Base-by-base conservation (phyloP, 2,888 invertebrate species). In the Eupeodes luniger region DNA sequence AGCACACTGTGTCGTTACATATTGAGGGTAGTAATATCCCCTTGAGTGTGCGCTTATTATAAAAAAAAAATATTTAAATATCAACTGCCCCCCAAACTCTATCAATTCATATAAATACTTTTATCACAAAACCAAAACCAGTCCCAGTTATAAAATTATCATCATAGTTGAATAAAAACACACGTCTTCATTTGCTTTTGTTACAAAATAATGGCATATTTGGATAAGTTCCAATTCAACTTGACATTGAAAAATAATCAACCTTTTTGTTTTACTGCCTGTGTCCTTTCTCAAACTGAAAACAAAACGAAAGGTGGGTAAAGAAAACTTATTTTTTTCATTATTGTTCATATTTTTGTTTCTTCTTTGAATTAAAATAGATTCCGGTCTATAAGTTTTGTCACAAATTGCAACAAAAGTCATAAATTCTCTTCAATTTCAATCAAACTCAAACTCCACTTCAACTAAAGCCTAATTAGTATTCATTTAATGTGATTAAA, bases 391-490 rank as follows among this genome's bases (percentile, higher is more conserved):
- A 77, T 66, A 57, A 55, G 40, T 72, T 66, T 67, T 77, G 49
- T 59, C 53, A 27, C 47, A 66, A 72, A 61, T 53, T 66, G 44
- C 40, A 83, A 80, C 83, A 77, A 83, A 77, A 77, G 62, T 80
- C 19, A 83, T 87, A 87, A 87, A 83, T 87, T 80, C 59, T 80
- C 70, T 51, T 87, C 76, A 77, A 74, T 77, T 81, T 36, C 76
- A 80, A 80, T 77, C 81, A 70, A 75, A 80, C 12, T 57, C 19
- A 11, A 70, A 64, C n/a, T 59, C 66, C 70, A 80, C 12, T 57
- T n/a, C n/a, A 70, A 57, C n/a, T 59, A 40, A 9, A 7, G 40
- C 40, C 40, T 40, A 81, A 85, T 88, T 88, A 81, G 85, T 81
- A 88, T 88, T 61, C 88, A 81, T 57, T 53, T 16, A 16, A 64